phyloP scores from a whole-genome alignment of 2,113 vertebrate species.

The Mus spicilegus region DNA sequence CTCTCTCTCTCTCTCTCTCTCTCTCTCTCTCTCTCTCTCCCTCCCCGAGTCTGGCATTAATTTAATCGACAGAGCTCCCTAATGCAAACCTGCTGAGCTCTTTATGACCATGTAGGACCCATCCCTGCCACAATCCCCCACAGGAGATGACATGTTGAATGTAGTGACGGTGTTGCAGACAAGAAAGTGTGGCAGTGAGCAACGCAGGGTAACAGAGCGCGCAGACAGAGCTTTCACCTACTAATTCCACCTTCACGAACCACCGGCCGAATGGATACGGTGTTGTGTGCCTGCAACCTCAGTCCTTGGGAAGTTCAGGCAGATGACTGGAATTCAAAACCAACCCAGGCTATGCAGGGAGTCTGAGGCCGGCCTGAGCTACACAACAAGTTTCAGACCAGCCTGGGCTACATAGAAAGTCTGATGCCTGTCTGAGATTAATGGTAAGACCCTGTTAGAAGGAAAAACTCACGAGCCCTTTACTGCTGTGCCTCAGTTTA shows the following conservation, averaged over 20 bases:
- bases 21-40: neutral
- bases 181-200: rapidly evolving
- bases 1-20: neutral
- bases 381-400: neutral
- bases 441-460: neutral
- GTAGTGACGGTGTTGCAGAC: neutral
- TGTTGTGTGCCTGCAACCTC: neutral
- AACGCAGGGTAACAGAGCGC: rapidly evolving
- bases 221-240: neutral
- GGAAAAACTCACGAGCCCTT: neutral
- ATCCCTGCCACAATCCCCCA: neutral
- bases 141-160: neutral
- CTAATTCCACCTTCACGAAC: neutral
- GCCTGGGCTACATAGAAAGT: neutral
- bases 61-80: slow-evolving; percentile 56
- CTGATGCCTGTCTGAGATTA: neutral
- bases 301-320: neutral
- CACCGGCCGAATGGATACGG: neutral
- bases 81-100: slow-evolving; percentile 66
- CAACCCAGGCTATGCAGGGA: neutral
- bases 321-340: neutral
- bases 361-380: neutral
- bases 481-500: neutral
- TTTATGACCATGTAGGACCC: neutral
- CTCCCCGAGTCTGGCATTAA: slow-evolving; percentile 37